These are phyloP conservation scores for Morelia viridis DNA, from an alignment of 2,797 vertebrate species.

Conservation along the genomic window DNA sequence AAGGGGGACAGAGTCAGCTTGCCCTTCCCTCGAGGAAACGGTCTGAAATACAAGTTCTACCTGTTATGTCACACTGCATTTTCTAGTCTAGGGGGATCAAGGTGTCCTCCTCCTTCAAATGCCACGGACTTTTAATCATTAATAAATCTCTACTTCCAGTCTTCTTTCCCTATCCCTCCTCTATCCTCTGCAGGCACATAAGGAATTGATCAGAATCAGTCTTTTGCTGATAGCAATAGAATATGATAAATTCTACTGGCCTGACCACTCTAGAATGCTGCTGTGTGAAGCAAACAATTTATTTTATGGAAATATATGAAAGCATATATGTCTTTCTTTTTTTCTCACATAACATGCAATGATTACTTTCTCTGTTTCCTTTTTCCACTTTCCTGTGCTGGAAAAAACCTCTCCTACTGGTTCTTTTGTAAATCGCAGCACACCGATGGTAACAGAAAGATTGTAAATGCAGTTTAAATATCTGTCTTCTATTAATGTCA, in stretches of 20 bases:
- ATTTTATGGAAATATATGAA: background rate
- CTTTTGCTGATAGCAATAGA: background rate
- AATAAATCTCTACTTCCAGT: background rate
- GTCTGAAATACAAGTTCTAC: background rate
- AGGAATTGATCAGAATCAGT: background rate
- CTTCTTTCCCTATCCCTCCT: background rate
- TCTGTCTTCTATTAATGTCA: background rate
- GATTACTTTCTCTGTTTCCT: background rate
- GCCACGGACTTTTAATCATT: background rate
- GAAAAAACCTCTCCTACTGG: background rate
- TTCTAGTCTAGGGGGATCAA: background rate
- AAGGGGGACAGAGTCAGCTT: background rate
- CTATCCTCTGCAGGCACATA: background rate
- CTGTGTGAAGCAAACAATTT: background rate
- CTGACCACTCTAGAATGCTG: background rate
- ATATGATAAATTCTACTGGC: background rate
- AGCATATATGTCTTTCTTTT: background rate
- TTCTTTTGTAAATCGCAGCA: conserved; percentile 15
- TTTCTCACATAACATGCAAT: background rate
- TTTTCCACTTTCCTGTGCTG: background rate
- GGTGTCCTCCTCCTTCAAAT: background rate
- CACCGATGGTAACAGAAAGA: rapidly evolving
- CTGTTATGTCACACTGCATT: background rate
- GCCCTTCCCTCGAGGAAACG: background rate
- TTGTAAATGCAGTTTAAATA: background rate